These are phyloP conservation scores for Stigmatopora nigra DNA, from an alignment of 2,113 vertebrate genomes.

Conservation along the genomic window DNA sequence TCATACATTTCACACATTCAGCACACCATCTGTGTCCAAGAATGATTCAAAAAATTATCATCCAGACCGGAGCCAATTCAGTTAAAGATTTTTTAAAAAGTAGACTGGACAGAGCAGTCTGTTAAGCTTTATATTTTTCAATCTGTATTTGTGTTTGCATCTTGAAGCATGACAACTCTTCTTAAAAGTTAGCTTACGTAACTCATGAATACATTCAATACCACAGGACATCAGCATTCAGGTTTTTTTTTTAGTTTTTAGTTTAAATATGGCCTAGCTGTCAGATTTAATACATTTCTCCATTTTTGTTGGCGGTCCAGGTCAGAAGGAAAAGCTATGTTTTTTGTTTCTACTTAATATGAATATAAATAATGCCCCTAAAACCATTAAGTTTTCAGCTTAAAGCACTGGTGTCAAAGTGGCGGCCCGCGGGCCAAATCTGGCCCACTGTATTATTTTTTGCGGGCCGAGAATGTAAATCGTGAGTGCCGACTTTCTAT, in stretches of 20 bases:
- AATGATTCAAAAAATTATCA: conserved; percentile 10
- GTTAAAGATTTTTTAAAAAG: not conserved
- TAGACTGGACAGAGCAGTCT: not conserved
- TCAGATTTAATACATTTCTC: too few relatives aligned
- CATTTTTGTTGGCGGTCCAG: too few relatives aligned
- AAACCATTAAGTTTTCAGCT: too few relatives aligned
- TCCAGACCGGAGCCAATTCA: not conserved
- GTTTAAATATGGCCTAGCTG: not conserved
- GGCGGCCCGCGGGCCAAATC: too few relatives aligned
- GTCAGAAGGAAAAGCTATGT: too few relatives aligned
- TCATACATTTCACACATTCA: not conserved
- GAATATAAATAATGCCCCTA: too few relatives aligned
- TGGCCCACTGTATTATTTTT: too few relatives aligned
- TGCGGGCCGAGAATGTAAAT: too few relatives aligned
- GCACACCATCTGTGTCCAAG: conserved; percentile 1
- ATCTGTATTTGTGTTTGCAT: not conserved
- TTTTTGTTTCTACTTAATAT: too few relatives aligned
- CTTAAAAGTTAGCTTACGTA: not conserved
- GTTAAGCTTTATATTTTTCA: not conserved
- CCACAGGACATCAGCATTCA: not conserved
- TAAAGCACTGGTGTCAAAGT: too few relatives aligned
- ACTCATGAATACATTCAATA: not conserved
- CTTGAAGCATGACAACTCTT: not conserved
- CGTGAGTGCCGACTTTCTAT: too few relatives aligned
- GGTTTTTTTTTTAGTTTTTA: not conserved